Base-by-base conservation (phyloP, 2,797 vertebrate species). In the Fringilla coelebs region DNA sequence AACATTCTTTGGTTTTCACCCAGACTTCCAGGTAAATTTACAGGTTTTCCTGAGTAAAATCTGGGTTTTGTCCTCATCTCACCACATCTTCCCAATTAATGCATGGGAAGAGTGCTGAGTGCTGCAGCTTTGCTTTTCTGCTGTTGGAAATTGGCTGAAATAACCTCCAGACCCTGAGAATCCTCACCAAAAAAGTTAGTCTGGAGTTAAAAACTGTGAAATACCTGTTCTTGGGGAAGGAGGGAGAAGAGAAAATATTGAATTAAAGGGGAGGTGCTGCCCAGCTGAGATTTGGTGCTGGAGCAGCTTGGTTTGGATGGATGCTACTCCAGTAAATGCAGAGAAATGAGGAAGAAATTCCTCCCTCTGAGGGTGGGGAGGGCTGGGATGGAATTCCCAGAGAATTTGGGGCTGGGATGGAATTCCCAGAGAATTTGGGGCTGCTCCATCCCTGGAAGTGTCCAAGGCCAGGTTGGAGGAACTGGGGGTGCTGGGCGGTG, bases 401-500 rank as follows among this genome's bases (percentile, higher is more conserved):
- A 8, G 57, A 31, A 85, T 17, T 20, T 3, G 1, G 61, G 41
- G 20, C 21, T 57, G 71, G 62, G 48, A 2, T 62, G 34, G 73
- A 77, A 70, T 62, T 62, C 62, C 74, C 41, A 40, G 48, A 8
- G 57, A 31, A 85, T 17, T 20, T 3, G 1, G 61, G 83, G 55
- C 48, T 77, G 34, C 8, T 17, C 17, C 57, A 48, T 61, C 63
- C 57, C 34, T 86, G 57, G 41, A 2, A 77, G 14, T 12, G 20
- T 31, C 73, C 57, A 15, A 46, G 25, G 63, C 2, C 5, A 1
- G 73, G 13, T 1, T 25, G 29, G 48, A 46, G 24, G 13, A 29
- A 0, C 40, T 25, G 29, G 72, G 55, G 24, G 1, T 3, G 1
- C 40, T 5, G 40, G 34, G 3, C 40, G 13, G 5, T 31, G 28